Conservation (phyloP, 2,797 vertebrate genomes). For the Periophthalmus magnuspinnatus region DNA sequence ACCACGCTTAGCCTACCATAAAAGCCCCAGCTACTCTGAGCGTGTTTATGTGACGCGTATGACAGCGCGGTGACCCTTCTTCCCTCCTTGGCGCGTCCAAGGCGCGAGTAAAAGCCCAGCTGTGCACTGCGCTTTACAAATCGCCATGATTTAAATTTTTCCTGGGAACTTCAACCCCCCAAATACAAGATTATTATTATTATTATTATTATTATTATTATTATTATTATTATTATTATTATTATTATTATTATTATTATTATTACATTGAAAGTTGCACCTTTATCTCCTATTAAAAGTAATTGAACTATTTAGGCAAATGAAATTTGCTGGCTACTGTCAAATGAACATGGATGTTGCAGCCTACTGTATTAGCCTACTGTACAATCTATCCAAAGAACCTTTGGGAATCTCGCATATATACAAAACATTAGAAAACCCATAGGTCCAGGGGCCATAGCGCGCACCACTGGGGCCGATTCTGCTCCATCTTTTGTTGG, state of each 20-base stretch:
- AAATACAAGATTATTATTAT: slow-evolving; percentile 29
- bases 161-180: slow-evolving; percentile 75
- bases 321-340: background rate
- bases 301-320: too few relatives aligned
- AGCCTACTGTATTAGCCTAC: background rate
- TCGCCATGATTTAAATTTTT: slow-evolving; percentile 81
- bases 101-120: slow-evolving; percentile 80
- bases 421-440: slow-evolving; percentile 58
- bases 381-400: background rate
- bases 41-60: slow-evolving; percentile 33
- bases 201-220: background rate
- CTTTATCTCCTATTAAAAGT: too few relatives aligned
- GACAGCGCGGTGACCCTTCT: slow-evolving; percentile 73
- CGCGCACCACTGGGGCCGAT: slow-evolving; percentile 77
- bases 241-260: too few relatives aligned
- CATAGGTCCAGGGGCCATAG: slow-evolving; percentile 70
- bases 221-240: background rate
- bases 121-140: slow-evolving; percentile 86
- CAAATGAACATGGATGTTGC: background rate
- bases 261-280: too few relatives aligned
- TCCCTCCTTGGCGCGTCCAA: slow-evolving; percentile 73
- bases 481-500: slow-evolving; percentile 78
- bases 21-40: background rate
- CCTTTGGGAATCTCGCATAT: slow-evolving; percentile 6
- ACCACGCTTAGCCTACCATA: background rate